These are phyloP conservation scores for Oceanites oceanicus DNA, from an alignment of 2,113 vertebrate species.

Conservation along the genomic window DNA sequence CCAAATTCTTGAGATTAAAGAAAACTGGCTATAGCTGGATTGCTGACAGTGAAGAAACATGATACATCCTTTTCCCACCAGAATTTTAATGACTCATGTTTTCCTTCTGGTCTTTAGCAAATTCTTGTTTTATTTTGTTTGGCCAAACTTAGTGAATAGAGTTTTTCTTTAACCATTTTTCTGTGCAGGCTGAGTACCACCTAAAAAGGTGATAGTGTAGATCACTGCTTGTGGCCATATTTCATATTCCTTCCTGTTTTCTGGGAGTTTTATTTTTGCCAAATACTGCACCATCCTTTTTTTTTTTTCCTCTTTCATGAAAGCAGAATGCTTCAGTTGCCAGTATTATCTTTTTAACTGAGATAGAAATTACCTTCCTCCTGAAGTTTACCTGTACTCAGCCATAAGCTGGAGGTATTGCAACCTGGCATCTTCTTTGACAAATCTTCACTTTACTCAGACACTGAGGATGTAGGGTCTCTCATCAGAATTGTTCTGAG, in stretches of 20 bases:
- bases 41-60: neutral
- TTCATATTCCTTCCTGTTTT: neutral
- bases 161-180: neutral
- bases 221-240: neutral
- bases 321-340: neutral
- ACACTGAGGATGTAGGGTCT: neutral
- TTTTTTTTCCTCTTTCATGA: neutral
- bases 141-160: neutral
- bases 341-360: neutral
- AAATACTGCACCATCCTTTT: neutral
- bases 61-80: constrained; percentile 32
- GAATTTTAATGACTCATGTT: constrained; percentile 45
- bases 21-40: neutral
- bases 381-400: neutral
- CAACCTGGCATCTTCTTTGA: neutral
- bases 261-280: neutral
- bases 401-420: neutral
- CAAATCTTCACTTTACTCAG: neutral
- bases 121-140: constrained; percentile 27
- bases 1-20: neutral
- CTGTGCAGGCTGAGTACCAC: neutral
- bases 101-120: constrained; percentile 46
- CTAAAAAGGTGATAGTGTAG: neutral
- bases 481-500: neutral
- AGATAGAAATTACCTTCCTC: neutral